Base-by-base conservation (phyloP, 2,113 vertebrate genomes). In the Crotalus horridus region DNA sequence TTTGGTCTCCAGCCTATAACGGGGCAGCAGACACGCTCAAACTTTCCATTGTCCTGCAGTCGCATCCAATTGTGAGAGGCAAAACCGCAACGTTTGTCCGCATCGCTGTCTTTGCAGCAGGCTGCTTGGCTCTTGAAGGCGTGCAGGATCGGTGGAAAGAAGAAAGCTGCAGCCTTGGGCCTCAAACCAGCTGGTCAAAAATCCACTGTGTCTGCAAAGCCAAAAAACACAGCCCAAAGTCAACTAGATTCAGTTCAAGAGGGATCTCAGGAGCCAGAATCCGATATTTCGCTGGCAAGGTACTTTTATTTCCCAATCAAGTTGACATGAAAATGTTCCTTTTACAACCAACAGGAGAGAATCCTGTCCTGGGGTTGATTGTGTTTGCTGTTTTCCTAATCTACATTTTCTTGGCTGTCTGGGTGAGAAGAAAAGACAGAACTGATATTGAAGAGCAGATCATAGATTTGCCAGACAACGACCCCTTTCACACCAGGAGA, bases 151-250 rank as follows among this genome's bases (percentile, higher is more conserved):
- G 89, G 0, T 98, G 98, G 98, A 93, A 43, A 21, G 93, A 94
- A 89, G 94, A 93, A 0, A 29, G 0, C 0, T 98, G 98, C 5
- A 15, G 0, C 1, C 46, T 97, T 1, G 97, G 98, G 1, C 53
- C 96, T 53, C 8, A 92, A 86, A 97, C 97, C 0, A 8, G 94
- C 29, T 97, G 95, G 95, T 1, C 93, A 61, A 94, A 1, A 12
- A 91, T 97, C 0, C 98, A 98, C 85, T 98, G 98, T 3, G 0
- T 97, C 88, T 98, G 98, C 87, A 0, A 24, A 0, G 1, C 3
- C 0, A 26, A 26, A 51, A 26, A 0, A 29, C 3, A 0, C 1
- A 33, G 0, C 90, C 81, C 54, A 54, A 92, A 87, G 0, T 0
- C 0, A 0, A 0, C 85, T 0, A 58, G 0, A 1, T 64, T 2